Evolutionary conservation across 2,888 invertebrate species (phyloP), one percentile per base, ranked within the genome.

Genomic region (Carpatolechia fugitivella): DNA sequence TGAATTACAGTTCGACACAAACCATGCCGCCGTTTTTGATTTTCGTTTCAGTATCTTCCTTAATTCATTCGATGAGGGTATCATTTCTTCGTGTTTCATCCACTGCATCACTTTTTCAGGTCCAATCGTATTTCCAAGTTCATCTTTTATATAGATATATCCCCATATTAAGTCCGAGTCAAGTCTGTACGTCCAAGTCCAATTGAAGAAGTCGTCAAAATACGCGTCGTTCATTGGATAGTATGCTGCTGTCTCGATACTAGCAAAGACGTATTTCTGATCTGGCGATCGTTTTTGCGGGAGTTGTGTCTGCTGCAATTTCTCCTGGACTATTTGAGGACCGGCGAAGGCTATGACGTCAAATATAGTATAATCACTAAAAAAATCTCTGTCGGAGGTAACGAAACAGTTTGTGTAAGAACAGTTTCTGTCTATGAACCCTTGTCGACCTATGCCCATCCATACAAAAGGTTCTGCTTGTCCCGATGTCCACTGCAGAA

Each of bases 141-240:
- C 44, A 57, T 86, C 76, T 58, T 73, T 73, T n/a, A 87, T 68
- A 0, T 70, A 66, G 1, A 88, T 66, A 53, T 82, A 86, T 0
- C 78, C 78, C 83, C 82, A 85, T 41, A 62, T 69, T 1, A 78
- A 62, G 54, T 85, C 84, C 0, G 85, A 84, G 47, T 78, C 74
- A 7, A 82, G 55, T 63, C 62, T 76, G 36, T 78, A 87, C 0
- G 85, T 84, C 84, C 82, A 86, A 1, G 86, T 86, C 86, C 85
- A 86, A 35, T 86, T 86, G 55, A 86, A 87, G 52, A 66, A 84
- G 13, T 67, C 66, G 29, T 87, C 66, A 10, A 73, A 74, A 24
- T 24, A 24, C 18, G 58, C 56, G 1, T 69, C 52, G 0, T 68
- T 57, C 0, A 76, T 41, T 0, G 81, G 80, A 58, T 81, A 84